Evolutionary conservation across 2,797 vertebrate species (phyloP), one percentile per base, ranked within the genome.

Genomic region (Craterocephalus amniculus): DNA sequence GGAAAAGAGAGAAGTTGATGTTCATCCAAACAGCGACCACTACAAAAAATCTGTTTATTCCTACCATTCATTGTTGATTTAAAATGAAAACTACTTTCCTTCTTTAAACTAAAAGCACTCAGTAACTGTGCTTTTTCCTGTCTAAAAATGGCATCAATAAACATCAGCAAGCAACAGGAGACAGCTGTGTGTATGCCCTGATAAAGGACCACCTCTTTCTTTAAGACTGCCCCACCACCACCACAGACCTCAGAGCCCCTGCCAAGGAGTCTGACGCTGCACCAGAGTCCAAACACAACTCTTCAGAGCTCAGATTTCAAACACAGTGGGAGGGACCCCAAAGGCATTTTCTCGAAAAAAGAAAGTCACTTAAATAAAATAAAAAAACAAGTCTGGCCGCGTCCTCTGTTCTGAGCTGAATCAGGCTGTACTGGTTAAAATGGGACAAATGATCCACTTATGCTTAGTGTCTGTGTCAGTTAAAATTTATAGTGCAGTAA

Each of bases 141-240:
- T 82, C 87, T 89, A 86, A 81, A 90, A 85, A 61, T 76, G 72
- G 74, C 72, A 82, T 55, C 66, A 72, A 65, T 87, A 86, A 89
- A 86, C 85, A 89, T 80, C 61, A 78, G 71, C 48, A 51, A 26
- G 59, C 45, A 70, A 51, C 4, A 18, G 69, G 43, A 79, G 48
- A 72, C 76, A 79, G 74, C 83, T 83, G 78, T 64, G 70, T 60
- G 56, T 61, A 63, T 67, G 63, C 72, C 58, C 13, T 77, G 63
- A 86, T 84, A 77, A 81, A 79, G 87, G 76, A 78, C 77, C 76
- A 52, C 40, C 49, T 60, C 38, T 49, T 76, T 74, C 61, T 78
- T 69, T 51, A 66, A 45, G 34, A 45, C 69, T 51, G 58, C 70
- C 48, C 65, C 64, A 70, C 69, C 36, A 72, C 35, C 60, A 58